Evolutionary conservation across 2,797 vertebrate genomes (phyloP).

Genomic region (Salarias fasciatus): DNA sequence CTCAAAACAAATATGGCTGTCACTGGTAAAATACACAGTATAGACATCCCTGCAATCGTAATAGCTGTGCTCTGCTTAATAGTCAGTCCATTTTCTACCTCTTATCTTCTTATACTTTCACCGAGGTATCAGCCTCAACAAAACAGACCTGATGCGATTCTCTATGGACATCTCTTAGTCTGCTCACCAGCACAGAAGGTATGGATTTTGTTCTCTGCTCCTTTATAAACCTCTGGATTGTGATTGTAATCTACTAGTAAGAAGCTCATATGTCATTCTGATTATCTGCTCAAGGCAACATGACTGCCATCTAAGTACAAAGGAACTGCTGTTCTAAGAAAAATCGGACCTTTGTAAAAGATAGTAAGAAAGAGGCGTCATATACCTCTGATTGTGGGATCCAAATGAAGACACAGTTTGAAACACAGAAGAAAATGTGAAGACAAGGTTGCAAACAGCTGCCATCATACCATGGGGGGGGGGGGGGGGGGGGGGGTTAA

Average conservation of each 20-base stretch:
- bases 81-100: conserved; percentile 16
- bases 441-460: neutral
- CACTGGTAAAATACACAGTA: conserved; percentile 10
- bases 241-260: conserved; percentile 3
- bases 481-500: too few relatives aligned
- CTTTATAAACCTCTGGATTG: conserved; percentile 4
- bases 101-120: conserved; percentile 1
- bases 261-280: neutral
- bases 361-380: too few relatives aligned
- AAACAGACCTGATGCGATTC: conserved; percentile 2
- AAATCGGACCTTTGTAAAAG: neutral
- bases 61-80: conserved; percentile 8
- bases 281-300: too few relatives aligned
- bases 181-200: neutral
- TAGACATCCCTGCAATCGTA: conserved; percentile 4
- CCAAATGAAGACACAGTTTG: neutral
- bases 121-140: neutral
- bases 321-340: neutral
- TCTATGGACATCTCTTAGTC: neutral
- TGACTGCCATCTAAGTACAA: too few relatives aligned
- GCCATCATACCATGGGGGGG: too few relatives aligned
- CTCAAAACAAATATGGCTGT: conserved; percentile 18
- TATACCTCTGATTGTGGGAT: neutral
- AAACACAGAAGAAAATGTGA: neutral
- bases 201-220: conserved; percentile 3